phyloP scores from a whole-genome alignment of 2,888 invertebrate genomes.

The Onchidella celtica region DNA sequence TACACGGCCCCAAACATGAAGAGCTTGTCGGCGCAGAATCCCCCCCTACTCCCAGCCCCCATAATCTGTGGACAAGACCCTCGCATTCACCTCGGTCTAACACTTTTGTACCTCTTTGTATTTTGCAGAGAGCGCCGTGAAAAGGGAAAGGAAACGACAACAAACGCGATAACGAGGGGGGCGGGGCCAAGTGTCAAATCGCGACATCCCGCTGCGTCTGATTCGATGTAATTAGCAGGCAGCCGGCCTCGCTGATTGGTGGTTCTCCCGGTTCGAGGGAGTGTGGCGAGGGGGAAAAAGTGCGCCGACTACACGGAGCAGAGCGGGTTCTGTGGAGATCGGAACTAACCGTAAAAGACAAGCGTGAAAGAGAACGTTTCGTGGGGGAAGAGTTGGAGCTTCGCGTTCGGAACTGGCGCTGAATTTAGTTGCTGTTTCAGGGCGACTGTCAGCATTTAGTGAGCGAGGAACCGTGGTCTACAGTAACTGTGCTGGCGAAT shows the following conservation, averaged over 20 bases:
- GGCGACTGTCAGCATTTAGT: no score
- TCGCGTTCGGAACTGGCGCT: neutral
- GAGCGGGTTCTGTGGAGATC: neutral
- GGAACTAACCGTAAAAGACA: conserved; percentile 2
- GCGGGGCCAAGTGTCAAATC: conserved; percentile 50
- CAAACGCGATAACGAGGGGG: conserved; percentile 49
- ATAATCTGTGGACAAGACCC: conserved; percentile 24
- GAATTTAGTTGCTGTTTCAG: no score
- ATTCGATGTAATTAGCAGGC: conserved; percentile 49
- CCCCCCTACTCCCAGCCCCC: no score
- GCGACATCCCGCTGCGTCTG: conserved; percentile 45
- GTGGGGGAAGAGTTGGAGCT: no score
- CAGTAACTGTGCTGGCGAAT: no score
- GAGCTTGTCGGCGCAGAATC: conserved; percentile 6
- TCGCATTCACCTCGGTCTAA: conserved; percentile 20
- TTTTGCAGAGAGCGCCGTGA: conserved; percentile 16
- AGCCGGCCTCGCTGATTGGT: conserved; percentile 34
- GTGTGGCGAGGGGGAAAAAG: conserved; percentile 27
- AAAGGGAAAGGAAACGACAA: conserved; percentile 45
- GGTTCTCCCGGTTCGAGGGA: conserved; percentile 18
- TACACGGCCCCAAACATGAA: conserved; percentile 18
- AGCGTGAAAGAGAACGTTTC: neutral
- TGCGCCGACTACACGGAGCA: neutral
- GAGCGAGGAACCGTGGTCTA: no score
- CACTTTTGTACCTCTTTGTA: conserved; percentile 39